phyloP scores from a whole-genome alignment of 2,113 vertebrate genomes.

The Colinus virginianus region DNA sequence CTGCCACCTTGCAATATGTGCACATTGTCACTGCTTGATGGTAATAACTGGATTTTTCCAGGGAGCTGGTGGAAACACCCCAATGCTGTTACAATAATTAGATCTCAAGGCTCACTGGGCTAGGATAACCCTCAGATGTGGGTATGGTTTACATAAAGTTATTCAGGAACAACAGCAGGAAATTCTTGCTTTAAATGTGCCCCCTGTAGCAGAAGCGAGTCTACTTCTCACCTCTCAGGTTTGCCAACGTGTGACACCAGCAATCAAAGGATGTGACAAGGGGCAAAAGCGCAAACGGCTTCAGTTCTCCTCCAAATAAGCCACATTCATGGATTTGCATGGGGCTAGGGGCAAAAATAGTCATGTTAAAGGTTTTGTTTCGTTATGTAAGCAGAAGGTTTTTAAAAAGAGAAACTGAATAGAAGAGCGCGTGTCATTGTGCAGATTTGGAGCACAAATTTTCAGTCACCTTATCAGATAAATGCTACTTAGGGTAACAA shows the following conservation, averaged over 20 bases:
- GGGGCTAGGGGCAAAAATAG: constrained; percentile 3
- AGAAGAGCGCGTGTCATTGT: neutral
- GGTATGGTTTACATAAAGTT: neutral
- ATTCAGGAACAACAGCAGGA: neutral
- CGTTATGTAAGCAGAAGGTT: constrained; percentile 31
- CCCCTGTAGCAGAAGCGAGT: neutral
- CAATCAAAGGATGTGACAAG: neutral
- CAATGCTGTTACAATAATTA: neutral
- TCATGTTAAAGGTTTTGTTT: neutral
- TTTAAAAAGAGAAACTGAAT: constrained; percentile 23
- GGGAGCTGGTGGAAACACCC: neutral
- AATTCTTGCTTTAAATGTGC: neutral
- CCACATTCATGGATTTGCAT: neutral
- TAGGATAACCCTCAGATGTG: neutral
- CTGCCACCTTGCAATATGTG: constrained; percentile 61
- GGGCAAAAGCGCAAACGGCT: neutral
- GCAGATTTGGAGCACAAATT: constrained; percentile 16
- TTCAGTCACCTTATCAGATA: constrained; percentile 46
- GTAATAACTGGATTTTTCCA: constrained; percentile 56
- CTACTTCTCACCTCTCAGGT: constrained; percentile 15
- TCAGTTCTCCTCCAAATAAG: neutral
- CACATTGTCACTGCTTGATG: neutral
- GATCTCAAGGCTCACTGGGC: neutral
- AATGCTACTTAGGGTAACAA: neutral
- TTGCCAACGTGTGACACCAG: neutral